Base-by-base conservation (phyloP, 1,140 invertebrate species). In the Drosophila arizonae region DNA sequence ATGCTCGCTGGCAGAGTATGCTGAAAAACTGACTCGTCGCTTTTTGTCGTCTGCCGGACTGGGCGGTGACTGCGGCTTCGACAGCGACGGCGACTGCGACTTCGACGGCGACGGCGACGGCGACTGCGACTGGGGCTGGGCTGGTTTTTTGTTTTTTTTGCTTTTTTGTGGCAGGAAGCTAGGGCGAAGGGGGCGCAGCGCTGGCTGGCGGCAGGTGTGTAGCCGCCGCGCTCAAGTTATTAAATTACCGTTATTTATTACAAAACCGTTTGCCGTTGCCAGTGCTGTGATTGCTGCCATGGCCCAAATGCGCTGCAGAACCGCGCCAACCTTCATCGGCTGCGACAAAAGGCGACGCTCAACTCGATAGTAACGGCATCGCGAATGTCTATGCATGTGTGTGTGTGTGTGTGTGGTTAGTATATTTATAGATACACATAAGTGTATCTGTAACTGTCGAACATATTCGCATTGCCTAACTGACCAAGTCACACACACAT, bases 221-320 rank as follows among this genome's bases (percentile, higher is more conserved):
- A 56, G 61, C 36, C 76, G 72, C 76, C 86, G 81, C 81, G 76
- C 57, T 87, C 64, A 88, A 51, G 68, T 79, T 87, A 87, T 88
- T 88, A 87, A 87, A 77, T 82, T 87, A 82, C 82, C 79, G 82
- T 87, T 87, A 88, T 87, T 79, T 88, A 79, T 87, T 87, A 87
- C 84, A 77, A 87, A 87, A 82, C 82, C 82, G 82, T 87, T 66
- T 39, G 36, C 36, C 36, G 36, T 39, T 39, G 36, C 36, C 36
- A 39, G 11, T 71, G 57, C 57, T 65, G 57, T 43, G 26, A 60
- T 60, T 77, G 79, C 69, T 57, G 76, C 70, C 73, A 61, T 88
- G 82, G 77, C 79, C 82, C 79, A 87, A 82, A 82, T 87, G 79
- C 72, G 70, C 15, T 46, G 67, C 60, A 88, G 70, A 85, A 73